Evolutionary conservation across 2,113 vertebrate species (phyloP).

Genomic region (Gasterosteus aculeatus): DNA sequence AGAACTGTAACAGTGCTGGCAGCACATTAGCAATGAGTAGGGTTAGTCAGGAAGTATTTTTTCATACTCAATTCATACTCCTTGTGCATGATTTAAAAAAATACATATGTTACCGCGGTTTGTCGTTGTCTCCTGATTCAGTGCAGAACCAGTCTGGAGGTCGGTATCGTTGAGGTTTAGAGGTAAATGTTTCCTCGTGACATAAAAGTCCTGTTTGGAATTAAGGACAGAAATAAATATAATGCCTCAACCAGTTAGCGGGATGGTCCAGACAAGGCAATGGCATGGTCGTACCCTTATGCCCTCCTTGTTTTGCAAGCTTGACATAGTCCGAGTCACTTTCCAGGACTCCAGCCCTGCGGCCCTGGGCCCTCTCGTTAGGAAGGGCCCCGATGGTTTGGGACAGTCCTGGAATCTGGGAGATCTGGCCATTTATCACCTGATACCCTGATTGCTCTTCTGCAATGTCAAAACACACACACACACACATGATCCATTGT

Average conservation of each 20-base stretch:
- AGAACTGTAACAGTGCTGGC: background rate
- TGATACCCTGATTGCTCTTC: slow-evolving; percentile 19
- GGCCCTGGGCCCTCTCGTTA: slow-evolving; percentile 62
- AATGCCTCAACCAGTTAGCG: background rate
- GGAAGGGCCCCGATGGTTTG: slow-evolving; percentile 12
- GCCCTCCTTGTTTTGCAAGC: slow-evolving; percentile 81
- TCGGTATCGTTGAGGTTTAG: slow-evolving; percentile 53
- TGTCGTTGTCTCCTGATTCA: slow-evolving; percentile 13
- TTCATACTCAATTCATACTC: background rate
- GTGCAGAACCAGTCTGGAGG: slow-evolving; percentile 54
- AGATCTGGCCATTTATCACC: slow-evolving; percentile 47
- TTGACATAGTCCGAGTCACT: slow-evolving; percentile 79
- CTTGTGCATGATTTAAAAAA: background rate
- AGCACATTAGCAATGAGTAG: background rate
- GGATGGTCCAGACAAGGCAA: background rate
- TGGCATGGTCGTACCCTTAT: slow-evolving; percentile 63
- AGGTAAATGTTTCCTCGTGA: slow-evolving; percentile 44
- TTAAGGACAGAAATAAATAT: background rate
- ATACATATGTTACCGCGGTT: slow-evolving; percentile 42
- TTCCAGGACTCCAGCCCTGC: slow-evolving; percentile 63
- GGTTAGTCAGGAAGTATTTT: background rate
- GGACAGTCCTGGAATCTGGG: slow-evolving; percentile 80
- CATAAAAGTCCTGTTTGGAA: slow-evolving; percentile 70
- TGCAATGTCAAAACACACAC: background rate
- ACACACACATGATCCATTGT: background rate